These are phyloP conservation scores for Oryzias sinensis DNA, from an alignment of 2,797 vertebrate genomes.

Conservation along the genomic window DNA sequence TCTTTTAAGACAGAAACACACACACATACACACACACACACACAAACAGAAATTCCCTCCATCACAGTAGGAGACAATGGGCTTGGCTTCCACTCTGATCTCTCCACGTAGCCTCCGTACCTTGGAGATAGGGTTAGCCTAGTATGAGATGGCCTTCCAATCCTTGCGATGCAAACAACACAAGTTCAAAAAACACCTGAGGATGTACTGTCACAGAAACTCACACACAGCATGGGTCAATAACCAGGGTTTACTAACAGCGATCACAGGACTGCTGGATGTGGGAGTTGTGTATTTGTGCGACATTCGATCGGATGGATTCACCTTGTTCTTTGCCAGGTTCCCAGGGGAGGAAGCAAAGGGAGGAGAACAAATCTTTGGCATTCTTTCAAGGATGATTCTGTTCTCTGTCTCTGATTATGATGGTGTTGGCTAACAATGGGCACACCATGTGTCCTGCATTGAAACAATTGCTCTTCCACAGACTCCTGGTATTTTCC, in stretches of 20 bases:
- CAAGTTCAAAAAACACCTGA: constrained; percentile 13
- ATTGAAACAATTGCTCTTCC: constrained; percentile 66
- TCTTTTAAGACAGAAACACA: constrained; percentile 30
- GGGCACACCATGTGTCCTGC: constrained; percentile 42
- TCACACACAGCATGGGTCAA: constrained; percentile 71
- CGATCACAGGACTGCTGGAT: constrained; percentile 69
- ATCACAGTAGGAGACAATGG: constrained; percentile 71
- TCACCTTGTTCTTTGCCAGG: constrained; percentile 69
- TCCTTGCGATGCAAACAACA: constrained; percentile 64
- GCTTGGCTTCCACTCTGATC: constrained; percentile 73
- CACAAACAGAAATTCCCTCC: constrained; percentile 52
- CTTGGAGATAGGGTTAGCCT: constrained; percentile 75
- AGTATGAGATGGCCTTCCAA: constrained; percentile 70
- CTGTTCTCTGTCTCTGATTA: constrained; percentile 63
- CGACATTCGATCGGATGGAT: constrained; percentile 75
- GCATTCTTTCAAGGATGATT: constrained; percentile 68
- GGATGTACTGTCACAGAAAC: constrained; percentile 54
- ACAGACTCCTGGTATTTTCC: constrained; percentile 42
- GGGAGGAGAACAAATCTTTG: constrained; percentile 62
- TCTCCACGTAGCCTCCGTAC: constrained; percentile 70
- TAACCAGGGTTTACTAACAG: constrained; percentile 76
- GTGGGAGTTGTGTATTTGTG: constrained; percentile 65
- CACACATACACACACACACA: constrained; percentile 41
- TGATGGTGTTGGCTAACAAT: constrained; percentile 63
- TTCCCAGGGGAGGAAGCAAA: constrained; percentile 51